Conservation (phyloP, 2,113 vertebrate genomes). For the Accipiter cooperii region DNA sequence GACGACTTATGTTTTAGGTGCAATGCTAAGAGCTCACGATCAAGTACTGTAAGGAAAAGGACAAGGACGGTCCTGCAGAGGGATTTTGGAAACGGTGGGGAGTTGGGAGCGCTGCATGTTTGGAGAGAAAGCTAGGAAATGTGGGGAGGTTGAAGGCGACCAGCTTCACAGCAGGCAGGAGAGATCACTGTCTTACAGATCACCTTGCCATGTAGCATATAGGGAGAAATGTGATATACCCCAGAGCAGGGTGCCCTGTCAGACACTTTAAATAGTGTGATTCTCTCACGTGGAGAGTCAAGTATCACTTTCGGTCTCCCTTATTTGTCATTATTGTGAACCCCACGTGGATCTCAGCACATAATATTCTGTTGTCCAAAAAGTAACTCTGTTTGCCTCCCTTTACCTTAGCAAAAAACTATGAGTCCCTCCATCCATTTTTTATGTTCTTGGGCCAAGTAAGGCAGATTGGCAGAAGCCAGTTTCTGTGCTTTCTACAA, state of each 20-base stretch:
- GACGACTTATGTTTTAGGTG: neutral
- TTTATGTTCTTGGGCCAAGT: neutral
- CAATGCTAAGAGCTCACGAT: neutral
- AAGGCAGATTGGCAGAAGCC: neutral
- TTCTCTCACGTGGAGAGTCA: neutral
- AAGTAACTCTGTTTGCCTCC: neutral
- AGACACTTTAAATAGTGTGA: conserved; percentile 13
- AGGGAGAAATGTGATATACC: neutral
- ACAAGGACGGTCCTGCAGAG: neutral
- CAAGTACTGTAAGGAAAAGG: neutral
- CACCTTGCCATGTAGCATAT: neutral
- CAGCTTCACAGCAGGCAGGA: neutral
- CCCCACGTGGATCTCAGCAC: neutral
- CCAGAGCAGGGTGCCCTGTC: neutral
- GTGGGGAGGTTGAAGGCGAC: neutral
- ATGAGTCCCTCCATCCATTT: neutral
- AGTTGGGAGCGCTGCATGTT: accelerated
- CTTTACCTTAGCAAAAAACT: neutral
- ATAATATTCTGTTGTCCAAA: neutral
- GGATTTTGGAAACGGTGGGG: neutral
- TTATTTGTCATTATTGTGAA: neutral
- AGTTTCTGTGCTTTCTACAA: neutral
- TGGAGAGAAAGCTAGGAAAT: neutral
- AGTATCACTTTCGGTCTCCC: neutral
- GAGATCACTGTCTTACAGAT: neutral